These are phyloP conservation scores for Boloria selene DNA, from an alignment of 2,888 invertebrate species.

Conservation along the genomic window DNA sequence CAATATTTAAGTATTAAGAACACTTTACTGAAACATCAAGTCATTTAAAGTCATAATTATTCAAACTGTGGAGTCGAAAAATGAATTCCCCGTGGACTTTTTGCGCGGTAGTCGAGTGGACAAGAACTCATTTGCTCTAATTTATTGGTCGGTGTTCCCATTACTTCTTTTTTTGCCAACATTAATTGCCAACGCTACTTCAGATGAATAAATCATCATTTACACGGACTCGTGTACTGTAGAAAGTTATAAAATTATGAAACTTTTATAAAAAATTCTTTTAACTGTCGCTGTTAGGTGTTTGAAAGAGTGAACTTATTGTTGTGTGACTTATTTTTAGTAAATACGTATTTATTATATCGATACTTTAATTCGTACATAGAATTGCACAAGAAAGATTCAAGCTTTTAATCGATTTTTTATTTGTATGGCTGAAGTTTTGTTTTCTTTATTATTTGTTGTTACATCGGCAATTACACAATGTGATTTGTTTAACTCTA, in stretches of 20 bases:
- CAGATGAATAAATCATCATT: slow-evolving; percentile 23
- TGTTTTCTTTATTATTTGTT: no score
- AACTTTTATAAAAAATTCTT: slow-evolving; percentile 5
- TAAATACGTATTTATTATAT: no score
- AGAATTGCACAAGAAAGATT: no score
- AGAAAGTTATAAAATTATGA: slow-evolving; percentile 13
- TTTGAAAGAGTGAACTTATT: neutral
- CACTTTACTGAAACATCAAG: neutral
- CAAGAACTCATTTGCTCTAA: slow-evolving; percentile 23
- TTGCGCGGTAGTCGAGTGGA: neutral
- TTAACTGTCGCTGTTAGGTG: neutral
- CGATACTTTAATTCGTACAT: no score
- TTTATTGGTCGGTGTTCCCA: slow-evolving; percentile 17
- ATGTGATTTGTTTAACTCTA: no score
- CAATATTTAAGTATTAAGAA: neutral
- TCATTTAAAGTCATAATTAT: neutral
- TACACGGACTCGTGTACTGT: slow-evolving; percentile 8
- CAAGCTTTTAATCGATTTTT: no score
- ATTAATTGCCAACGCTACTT: slow-evolving; percentile 28
- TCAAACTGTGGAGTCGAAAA: neutral
- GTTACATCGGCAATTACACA: no score
- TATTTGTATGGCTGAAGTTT: no score
- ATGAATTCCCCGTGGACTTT: slow-evolving; percentile 6
- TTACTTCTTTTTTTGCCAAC: slow-evolving; percentile 27
- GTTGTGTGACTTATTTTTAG: no score